Conservation (phyloP, 2,888 invertebrate genomes). For the Drosophila dives region DNA sequence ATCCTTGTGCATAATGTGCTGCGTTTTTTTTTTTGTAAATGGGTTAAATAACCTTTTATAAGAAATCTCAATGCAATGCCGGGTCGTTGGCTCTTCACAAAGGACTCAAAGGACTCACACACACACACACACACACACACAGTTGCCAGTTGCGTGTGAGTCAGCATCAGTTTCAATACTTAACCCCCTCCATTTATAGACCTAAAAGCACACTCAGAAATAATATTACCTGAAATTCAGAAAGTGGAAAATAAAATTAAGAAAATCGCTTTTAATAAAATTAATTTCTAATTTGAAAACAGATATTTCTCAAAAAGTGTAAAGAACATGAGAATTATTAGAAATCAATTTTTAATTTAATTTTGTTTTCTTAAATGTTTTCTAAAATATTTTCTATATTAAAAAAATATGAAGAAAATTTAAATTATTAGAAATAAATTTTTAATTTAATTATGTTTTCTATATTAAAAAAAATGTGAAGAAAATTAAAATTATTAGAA, state of each 20-base stretch:
- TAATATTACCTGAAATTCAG: not conserved
- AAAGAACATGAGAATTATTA: not conserved
- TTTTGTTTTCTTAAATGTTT: not conserved
- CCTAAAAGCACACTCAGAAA: not conserved
- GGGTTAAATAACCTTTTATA: constrained; percentile 75
- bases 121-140: constrained; percentile 9
- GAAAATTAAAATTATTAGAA: not conserved
- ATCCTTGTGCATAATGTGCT: constrained; percentile 51
- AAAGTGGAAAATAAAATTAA: not conserved
- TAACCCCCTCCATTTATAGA: not conserved
- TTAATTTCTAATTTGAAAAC: not conserved
- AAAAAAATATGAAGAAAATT: not conserved
- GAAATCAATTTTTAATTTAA: not conserved
- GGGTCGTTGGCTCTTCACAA: constrained; percentile 64
- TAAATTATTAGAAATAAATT: not conserved
- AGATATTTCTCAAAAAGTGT: not conserved
- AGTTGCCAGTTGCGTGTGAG: constrained; percentile 54
- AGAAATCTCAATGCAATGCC: constrained; percentile 63
- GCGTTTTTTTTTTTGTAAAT: constrained; percentile 55
- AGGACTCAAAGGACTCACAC: constrained; percentile 8
- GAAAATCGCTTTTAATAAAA: fast-evolving
- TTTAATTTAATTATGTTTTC: not conserved
- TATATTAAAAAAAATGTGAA: not conserved
- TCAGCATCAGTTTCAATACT: constrained; percentile 62
- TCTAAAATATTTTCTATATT: not conserved